These are phyloP conservation scores for Alfaro cultratus DNA, from an alignment of 2,797 vertebrate genomes.

Conservation along the genomic window DNA sequence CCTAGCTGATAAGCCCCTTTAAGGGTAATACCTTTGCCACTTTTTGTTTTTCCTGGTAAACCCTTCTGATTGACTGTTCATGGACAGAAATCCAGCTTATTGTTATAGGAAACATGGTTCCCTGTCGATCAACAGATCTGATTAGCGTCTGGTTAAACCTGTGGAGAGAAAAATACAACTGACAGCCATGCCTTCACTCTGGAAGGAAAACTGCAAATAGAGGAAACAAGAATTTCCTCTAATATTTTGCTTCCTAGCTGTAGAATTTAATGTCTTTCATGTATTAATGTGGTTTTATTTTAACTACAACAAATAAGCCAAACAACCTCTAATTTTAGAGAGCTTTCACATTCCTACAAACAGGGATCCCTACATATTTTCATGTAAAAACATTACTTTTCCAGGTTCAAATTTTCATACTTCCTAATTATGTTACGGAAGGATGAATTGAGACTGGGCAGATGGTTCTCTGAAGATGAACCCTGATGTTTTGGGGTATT, in stretches of 20 bases:
- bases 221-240: not conserved
- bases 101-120: constrained; percentile 19
- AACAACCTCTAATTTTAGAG: not conserved
- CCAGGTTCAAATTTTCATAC: not conserved
- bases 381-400: not conserved
- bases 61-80: constrained; percentile 28
- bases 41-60: constrained; percentile 30
- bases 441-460: not conserved
- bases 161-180: not conserved
- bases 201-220: not conserved
- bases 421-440: not conserved
- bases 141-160: not conserved
- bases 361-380: not conserved
- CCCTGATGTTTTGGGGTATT: not conserved
- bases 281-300: not conserved
- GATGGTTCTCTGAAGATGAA: not conserved
- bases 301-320: not conserved
- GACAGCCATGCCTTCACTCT: not conserved
- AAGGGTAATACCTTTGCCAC: constrained; percentile 36
- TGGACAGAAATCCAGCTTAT: constrained; percentile 27
- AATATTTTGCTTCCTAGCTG: not conserved
- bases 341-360: not conserved
- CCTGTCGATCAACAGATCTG: not conserved
- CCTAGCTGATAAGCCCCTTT: constrained; percentile 63
- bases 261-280: not conserved